Conservation (phyloP, 1,140 invertebrate genomes). For the Pissodes strobi region DNA sequence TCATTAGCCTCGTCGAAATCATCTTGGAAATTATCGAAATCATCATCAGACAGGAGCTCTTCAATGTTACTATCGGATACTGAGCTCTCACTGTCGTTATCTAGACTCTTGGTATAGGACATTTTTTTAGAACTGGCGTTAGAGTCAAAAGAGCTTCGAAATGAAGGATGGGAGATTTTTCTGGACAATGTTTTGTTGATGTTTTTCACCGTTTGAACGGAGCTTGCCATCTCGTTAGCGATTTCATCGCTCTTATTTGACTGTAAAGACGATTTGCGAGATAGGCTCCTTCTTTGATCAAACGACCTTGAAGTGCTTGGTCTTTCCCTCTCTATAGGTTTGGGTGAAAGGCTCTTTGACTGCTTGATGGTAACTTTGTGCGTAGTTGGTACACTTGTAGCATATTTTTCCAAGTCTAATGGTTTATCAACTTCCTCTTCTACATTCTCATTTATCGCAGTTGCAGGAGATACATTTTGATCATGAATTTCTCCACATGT, state of each 20-base stretch:
- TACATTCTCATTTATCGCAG: background rate
- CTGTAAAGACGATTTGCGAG: constrained; percentile 14
- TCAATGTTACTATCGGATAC: constrained; percentile 56
- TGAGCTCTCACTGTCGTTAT: constrained; percentile 59
- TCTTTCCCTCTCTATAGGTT: constrained; percentile 3
- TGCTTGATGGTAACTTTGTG: background rate
- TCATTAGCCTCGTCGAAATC: constrained; percentile 54
- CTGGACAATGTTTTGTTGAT: constrained; percentile 24
- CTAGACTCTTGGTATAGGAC: constrained; percentile 55
- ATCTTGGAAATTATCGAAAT: constrained; percentile 58
- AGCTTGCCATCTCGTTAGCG: constrained; percentile 20
- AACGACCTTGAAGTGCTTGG: constrained; percentile 12
- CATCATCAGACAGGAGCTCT: constrained; percentile 51
- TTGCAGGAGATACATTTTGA: background rate
- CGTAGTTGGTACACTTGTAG: background rate
- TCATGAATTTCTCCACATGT: background rate
- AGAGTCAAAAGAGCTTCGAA: constrained; percentile 51
- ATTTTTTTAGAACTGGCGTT: constrained; percentile 52
- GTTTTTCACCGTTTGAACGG: constrained; percentile 30
- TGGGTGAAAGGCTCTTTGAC: constrained; percentile 19
- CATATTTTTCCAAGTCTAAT: background rate
- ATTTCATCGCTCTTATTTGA: constrained; percentile 35
- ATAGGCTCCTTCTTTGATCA: constrained; percentile 13
- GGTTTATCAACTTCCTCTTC: background rate
- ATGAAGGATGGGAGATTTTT: constrained; percentile 36